Conservation (phyloP, 2,113 vertebrate genomes). For the Microtus montanus region DNA sequence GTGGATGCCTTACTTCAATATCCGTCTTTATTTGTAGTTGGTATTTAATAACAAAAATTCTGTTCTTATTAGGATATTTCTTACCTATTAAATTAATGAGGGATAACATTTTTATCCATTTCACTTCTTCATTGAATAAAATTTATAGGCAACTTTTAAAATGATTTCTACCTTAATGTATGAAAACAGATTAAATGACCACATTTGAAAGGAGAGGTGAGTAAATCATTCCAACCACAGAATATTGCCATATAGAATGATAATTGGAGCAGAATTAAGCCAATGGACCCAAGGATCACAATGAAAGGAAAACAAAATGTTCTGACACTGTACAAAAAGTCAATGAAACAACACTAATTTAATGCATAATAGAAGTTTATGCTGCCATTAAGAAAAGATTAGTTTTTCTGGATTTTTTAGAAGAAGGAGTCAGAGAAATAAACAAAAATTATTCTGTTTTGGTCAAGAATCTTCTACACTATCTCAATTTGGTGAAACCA, state of each 20-base stretch:
- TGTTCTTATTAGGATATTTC: background rate
- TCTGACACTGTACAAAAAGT: background rate
- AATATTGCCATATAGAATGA: background rate
- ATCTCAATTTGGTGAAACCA: background rate
- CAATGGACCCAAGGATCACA: background rate
- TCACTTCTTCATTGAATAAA: background rate
- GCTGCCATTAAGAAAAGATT: background rate
- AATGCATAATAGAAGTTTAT: background rate
- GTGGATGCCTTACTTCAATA: background rate
- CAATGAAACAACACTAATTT: background rate
- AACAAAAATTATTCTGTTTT: background rate
- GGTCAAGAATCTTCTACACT: background rate
- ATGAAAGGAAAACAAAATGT: background rate
- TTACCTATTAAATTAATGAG: background rate
- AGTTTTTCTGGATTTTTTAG: background rate
- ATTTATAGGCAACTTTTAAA: background rate
- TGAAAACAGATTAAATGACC: background rate
- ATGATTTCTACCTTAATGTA: background rate
- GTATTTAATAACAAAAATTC: background rate
- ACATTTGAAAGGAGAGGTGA: background rate
- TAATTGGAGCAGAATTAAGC: background rate
- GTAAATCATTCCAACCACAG: background rate
- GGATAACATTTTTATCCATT: background rate
- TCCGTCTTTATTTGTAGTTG: background rate
- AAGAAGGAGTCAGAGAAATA: background rate